Evolutionary conservation across 2,888 invertebrate genomes (phyloP), one percentile per base, ranked within the genome.

Genomic region (Deroplatys truncata): DNA sequence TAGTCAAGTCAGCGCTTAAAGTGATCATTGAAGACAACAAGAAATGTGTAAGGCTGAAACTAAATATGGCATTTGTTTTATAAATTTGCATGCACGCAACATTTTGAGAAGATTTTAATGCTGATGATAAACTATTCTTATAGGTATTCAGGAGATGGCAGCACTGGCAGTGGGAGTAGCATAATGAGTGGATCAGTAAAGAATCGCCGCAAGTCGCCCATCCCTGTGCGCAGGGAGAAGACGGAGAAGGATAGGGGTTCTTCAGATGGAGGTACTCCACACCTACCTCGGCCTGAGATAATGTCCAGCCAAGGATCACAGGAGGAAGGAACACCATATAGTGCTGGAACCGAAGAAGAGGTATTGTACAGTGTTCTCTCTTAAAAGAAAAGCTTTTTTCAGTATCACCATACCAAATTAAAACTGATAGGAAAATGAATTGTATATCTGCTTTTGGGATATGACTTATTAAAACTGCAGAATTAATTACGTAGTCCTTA

Each of bases 231-330:
- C 43, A 90, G 88, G 84, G 89, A 88, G 8, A 89, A 86, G 49
- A 91, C 83, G 31, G 89, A 88, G 8, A 89, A 86, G 82, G 91
- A 91, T 8, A 90, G 89, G 29, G 89, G 88, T 43, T 89, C 90
- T 16, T 89, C 91, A 28, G 90, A 91, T 85, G 90, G 89, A 35
- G 91, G 91, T 31, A 90, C 89, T 28, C 88, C 89, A 84, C 91
- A 91, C 82, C 91, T 92, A 25, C 91, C 92, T 28, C 91, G 91
- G 49, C 90, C 91, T 29, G 92, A 92, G 86, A 90, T 91, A 86
- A 91, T 92, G 85, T 91, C 91, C 85, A 91, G 91, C 88, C 92
- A 92, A 56, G 92, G 92, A 56, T 92, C 92, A 20, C 91, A 91
- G 85, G 91, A 91, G 88, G 91, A 91, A 31, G 91, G 89, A 28